Conservation (phyloP, 2,888 invertebrate genomes). For the Xestia xanthographa region DNA sequence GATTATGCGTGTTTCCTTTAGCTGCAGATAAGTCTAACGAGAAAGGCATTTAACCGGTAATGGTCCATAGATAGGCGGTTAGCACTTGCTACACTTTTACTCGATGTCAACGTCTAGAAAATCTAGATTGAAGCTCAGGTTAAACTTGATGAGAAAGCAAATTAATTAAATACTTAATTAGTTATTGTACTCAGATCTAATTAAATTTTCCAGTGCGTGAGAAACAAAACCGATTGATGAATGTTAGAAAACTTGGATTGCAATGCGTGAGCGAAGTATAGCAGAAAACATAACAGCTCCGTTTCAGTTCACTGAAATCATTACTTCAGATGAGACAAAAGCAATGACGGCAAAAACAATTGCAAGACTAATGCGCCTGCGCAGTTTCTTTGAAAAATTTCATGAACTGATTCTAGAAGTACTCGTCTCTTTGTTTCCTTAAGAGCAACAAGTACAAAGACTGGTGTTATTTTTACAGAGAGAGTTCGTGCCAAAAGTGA, state of each 20-base stretch:
- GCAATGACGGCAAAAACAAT: constrained; percentile 45
- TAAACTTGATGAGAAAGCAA: constrained; percentile 60
- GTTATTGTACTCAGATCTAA: constrained; percentile 1
- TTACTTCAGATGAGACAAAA: constrained; percentile 36
- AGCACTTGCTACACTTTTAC: constrained; percentile 66
- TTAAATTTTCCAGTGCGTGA: constrained; percentile 39
- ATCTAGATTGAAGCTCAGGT: constrained; percentile 55
- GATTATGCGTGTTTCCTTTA: constrained; percentile 59
- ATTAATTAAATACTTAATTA: constrained; percentile 47
- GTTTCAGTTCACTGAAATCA: constrained; percentile 34
- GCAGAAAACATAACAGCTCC: constrained; percentile 24
- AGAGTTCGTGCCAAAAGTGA: constrained; percentile 46
- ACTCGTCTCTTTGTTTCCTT: constrained; percentile 17
- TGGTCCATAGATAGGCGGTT: constrained; percentile 55
- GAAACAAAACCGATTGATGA: constrained; percentile 27
- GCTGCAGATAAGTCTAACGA: constrained; percentile 55
- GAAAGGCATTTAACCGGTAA: constrained; percentile 64
- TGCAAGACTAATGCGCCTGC: constrained; percentile 10
- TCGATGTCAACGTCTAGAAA: constrained; percentile 59
- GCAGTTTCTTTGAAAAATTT: constrained; percentile 15
- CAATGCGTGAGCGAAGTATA: constrained; percentile 41
- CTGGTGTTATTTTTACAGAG: constrained; percentile 49
- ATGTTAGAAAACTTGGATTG: constrained; percentile 36
- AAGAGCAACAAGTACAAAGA: constrained; percentile 55
- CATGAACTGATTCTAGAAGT: constrained; percentile 10